These are phyloP conservation scores for Bugulina stolonifera DNA, from an alignment of 2,888 invertebrate species.

Conservation along the genomic window DNA sequence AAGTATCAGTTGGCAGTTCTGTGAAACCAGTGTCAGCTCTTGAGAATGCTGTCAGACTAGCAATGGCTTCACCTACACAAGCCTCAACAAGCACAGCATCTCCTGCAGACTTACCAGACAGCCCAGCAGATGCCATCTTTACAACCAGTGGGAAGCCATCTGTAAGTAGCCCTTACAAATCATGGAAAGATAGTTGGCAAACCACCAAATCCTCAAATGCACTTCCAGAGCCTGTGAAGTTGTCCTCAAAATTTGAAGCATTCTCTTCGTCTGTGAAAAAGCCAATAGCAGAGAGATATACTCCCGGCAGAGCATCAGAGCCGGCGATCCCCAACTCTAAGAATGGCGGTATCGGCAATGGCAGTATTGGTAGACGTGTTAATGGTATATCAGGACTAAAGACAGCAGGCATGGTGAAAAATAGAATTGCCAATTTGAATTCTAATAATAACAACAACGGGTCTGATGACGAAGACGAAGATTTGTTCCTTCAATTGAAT, in stretches of 20 bases:
- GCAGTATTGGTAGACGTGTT: background rate
- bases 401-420: background rate
- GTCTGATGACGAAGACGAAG: background rate
- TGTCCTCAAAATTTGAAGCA: background rate
- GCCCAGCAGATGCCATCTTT: background rate
- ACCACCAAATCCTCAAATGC: background rate
- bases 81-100: too few relatives aligned
- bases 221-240: background rate
- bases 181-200: background rate
- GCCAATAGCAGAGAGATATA: constrained; percentile 2
- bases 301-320: background rate
- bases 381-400: background rate
- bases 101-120: too few relatives aligned
- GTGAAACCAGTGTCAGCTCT: too few relatives aligned
- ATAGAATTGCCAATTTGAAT: constrained; percentile 6
- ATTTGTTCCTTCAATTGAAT: background rate
- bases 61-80: too few relatives aligned
- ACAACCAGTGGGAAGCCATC: background rate
- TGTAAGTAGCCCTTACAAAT: background rate
- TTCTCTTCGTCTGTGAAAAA: background rate
- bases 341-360: background rate
- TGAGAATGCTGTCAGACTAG: too few relatives aligned
- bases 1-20: too few relatives aligned
- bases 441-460: constrained; percentile 1
- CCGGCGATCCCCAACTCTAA: background rate